Evolutionary conservation across 2,113 vertebrate species (phyloP).

Genomic region (Cichladusa arquata): DNA sequence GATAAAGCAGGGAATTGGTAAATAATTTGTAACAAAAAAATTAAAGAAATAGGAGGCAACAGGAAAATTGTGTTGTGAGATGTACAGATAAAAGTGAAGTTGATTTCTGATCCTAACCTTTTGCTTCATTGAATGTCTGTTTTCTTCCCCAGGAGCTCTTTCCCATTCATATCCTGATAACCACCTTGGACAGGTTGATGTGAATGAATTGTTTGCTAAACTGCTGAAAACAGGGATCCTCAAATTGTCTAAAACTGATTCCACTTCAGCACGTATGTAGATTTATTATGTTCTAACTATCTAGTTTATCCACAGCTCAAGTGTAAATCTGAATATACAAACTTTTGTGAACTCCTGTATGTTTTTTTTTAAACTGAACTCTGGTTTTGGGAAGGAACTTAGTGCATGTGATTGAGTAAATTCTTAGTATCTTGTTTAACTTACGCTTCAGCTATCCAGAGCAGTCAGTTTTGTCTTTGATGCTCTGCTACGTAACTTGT

Average conservation of each 20-base stretch:
- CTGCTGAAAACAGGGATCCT: constrained; percentile 92
- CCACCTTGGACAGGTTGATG: constrained; percentile 94
- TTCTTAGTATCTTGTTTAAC: neutral
- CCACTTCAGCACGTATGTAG: constrained; percentile 69
- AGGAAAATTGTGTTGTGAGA: neutral
- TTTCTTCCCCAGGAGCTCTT: constrained; percentile 50
- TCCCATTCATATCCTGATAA: constrained; percentile 85
- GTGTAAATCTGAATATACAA: neutral
- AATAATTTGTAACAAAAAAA: neutral
- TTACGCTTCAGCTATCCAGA: neutral
- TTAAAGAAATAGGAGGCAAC: neutral
- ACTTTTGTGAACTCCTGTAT: neutral
- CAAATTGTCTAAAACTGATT: constrained; percentile 79
- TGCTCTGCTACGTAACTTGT: neutral
- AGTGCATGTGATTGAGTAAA: neutral
- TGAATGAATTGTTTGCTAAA: constrained; percentile 93
- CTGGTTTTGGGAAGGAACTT: neutral
- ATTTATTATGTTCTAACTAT: neutral
- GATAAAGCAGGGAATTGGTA: neutral
- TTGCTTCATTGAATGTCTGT: neutral
- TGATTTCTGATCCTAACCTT: neutral
- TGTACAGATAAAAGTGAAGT: neutral
- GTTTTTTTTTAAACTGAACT: neutral
- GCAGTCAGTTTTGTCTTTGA: neutral
- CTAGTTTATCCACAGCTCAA: neutral